Base-by-base conservation (phyloP, 2,113 vertebrate species). In the Paralichthys olivaceus region DNA sequence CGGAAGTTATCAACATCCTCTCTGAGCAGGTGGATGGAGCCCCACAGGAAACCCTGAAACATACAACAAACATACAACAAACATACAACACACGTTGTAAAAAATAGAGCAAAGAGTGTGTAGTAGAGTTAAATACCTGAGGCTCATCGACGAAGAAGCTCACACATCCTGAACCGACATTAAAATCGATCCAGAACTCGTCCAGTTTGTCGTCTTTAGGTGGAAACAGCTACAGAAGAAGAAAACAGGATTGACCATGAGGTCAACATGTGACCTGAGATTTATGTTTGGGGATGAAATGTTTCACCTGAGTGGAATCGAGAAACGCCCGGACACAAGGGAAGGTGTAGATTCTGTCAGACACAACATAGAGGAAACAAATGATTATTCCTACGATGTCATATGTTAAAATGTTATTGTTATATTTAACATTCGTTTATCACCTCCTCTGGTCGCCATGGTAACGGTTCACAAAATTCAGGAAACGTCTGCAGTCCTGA, bases 181-280 rank as follows among this genome's bases (percentile, higher is more conserved):
- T 99, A 74, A 99, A 99, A 72, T 99, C 97, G 0, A 99, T 94
- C 97, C 97, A 99, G 84, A 98, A 99, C 49, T 94, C 67, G 8
- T 97, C 94, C 72, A 98, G 85, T 29, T 96, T 96, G 22, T 97
- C 96, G 17, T 97, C 96, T 0, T 90, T 82, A 1, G 97, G 97
- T 67, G 94, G 95, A 77, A 92, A 94, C 71, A 98, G 89, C 97
- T 98, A 81, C 12, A 73, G 61, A 5, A 68, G 40, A 67, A 32
- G 25, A 51, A 53, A 9, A 28, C 4, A 25, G 1, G 17, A 23
- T 20, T 26, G 1, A 22, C 4, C 3, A 14, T 22, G 22, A 32
- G 0, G 14, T 6, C 0, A 40, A 0, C 32, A 23, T 19, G 3
- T 1, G 3, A 49, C 45, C 45, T 49, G 45, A 49, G 45, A 49